Evolutionary conservation across 2,888 invertebrate genomes (phyloP), one percentile per base, ranked within the genome.

Genomic region (Hecatera dysodea): DNA sequence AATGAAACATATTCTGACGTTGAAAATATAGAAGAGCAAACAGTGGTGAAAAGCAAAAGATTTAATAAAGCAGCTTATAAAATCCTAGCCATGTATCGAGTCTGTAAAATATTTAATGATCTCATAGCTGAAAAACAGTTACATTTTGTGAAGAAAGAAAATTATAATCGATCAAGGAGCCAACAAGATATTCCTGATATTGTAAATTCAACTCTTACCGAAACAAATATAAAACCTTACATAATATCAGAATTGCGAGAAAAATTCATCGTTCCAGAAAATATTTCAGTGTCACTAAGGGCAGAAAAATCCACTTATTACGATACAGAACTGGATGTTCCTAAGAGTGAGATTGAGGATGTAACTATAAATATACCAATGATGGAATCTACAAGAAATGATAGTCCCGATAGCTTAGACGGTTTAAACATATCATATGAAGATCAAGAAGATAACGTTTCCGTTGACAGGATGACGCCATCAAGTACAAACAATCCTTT

Each of bases 171-270:
- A 67, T 66, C 85, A 6, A 90, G 84, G 83, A 89, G 78, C 69
- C 89, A 92, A 78, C 89, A 90, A 86, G 90, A 89, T 52, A 93
- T 96, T 67, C 96, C 96, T 22, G 96, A 96, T 78, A 91, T 96
- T 67, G 93, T 96, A 1, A 96, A 96, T 86, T 96, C 96, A 29
- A 96, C 96, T 4, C 89, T 94, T 22, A 89, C 79, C 62, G 95
- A 95, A 46, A 77, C 83, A 1, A 89, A 88, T 63, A 56, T 81
- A 27, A 92, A 90, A 79, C 82, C 89, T 7, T 92, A 90, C 72
- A 76, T 87, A 52, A 73, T 89, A 70, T 57, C 88, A 52, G 91
- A 93, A 69, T 87, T 87, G 63, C 81, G 90, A 67, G 90, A 93
- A 71, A 93, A 92, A 82, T 89, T 92, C 48, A 94, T 95, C 48